These are phyloP conservation scores for Thunnus thynnus DNA, from an alignment of 2,113 vertebrate species.

Conservation along the genomic window DNA sequence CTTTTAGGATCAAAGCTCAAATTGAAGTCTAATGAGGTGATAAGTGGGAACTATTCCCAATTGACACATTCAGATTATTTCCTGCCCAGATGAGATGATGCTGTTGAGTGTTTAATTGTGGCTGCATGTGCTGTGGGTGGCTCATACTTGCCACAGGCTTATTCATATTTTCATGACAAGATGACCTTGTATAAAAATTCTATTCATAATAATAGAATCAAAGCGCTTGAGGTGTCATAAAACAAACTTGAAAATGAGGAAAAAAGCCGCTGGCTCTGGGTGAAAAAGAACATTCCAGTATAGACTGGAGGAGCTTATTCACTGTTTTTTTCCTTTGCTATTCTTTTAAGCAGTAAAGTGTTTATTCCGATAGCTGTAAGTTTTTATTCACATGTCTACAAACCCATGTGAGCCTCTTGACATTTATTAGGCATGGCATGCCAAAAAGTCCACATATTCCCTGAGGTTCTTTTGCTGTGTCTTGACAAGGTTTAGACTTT, in stretches of 20 bases:
- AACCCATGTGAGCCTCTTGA: slow-evolving; percentile 56
- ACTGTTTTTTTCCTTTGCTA: background rate
- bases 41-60: slow-evolving; percentile 28
- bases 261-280: slow-evolving; percentile 24
- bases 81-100: slow-evolving; percentile 41
- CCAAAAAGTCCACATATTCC: slow-evolving; percentile 58
- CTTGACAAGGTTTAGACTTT: slow-evolving; percentile 64
- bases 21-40: slow-evolving; percentile 54
- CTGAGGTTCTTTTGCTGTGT: slow-evolving; percentile 52
- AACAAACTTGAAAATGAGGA: slow-evolving; percentile 42
- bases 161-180: slow-evolving; percentile 41
- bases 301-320: background rate
- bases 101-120: slow-evolving; percentile 43
- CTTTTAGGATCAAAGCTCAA: slow-evolving; percentile 24
- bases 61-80: slow-evolving; percentile 50
- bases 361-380: slow-evolving; percentile 18
- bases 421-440: slow-evolving; percentile 63
- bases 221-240: slow-evolving; percentile 39
- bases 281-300: slow-evolving; percentile 10
- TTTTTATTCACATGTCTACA: slow-evolving; percentile 53
- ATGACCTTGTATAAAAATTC: slow-evolving; percentile 64
- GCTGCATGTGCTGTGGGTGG: background rate
- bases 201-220: slow-evolving; percentile 35
- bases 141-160: slow-evolving; percentile 19
- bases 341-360: background rate